Percentiles rank a stretch among this genome's conserved stretches.
phyloP scores from a whole-genome alignment of 2,113 vertebrate species.

The Pelecanoides urinatrix region DNA sequence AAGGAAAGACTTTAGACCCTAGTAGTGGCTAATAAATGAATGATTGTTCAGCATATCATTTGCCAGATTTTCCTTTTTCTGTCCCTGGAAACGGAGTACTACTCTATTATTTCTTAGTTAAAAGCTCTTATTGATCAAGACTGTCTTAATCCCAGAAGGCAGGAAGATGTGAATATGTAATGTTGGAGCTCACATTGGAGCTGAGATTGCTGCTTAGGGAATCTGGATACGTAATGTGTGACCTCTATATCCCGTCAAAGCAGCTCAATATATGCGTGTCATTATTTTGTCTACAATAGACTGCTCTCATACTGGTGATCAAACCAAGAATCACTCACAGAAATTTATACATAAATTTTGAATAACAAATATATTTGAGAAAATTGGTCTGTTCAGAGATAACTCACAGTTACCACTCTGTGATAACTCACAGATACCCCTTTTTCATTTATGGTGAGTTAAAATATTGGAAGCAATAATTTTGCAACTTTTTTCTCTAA shows the following conservation, averaged over 20 bases:
- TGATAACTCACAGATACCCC: background rate
- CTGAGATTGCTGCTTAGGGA: background rate
- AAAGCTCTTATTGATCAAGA: slow-evolving; percentile 25
- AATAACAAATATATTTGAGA: slow-evolving; percentile 32
- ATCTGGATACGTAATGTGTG: background rate
- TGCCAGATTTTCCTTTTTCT: slow-evolving; percentile 17
- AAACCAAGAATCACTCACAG: background rate
- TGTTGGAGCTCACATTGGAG: background rate
- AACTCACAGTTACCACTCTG: background rate
- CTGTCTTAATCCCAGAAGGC: background rate
- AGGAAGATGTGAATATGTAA: slow-evolving; percentile 22
- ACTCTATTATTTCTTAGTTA: slow-evolving; percentile 11
- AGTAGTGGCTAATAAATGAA: background rate
- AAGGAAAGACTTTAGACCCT: background rate
- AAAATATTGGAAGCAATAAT: background rate
- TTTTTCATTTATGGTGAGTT: background rate
- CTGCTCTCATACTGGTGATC: background rate
- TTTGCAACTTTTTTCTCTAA: background rate
- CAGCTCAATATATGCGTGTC: background rate
- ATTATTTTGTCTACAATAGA: slow-evolving; percentile 7
- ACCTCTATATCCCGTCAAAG: slow-evolving; percentile 10
- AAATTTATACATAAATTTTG: slow-evolving; percentile 24
- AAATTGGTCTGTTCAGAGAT: background rate
- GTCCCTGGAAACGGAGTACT: background rate
- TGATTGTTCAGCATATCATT: background rate